Percentiles rank a stretch among this genome's conserved stretches.
phyloP scores from a whole-genome alignment of 92 coral and sea anemone genomes.

The Metridium senile region DNA sequence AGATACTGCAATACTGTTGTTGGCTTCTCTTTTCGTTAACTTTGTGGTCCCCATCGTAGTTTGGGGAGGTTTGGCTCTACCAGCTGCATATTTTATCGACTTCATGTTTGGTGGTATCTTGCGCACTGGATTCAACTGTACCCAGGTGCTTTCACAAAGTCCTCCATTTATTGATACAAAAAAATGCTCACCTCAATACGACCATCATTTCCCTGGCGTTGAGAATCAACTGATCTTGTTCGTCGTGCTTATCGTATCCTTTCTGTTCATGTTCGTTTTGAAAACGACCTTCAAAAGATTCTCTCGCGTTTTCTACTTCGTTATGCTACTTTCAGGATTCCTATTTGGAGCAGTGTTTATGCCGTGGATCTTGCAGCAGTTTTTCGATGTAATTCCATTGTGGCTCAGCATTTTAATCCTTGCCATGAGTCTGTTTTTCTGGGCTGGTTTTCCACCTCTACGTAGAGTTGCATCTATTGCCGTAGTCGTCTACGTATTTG shows the following conservation, averaged over 20 bases:
- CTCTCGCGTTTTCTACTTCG: constrained; percentile 18
- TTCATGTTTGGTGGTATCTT: constrained; percentile 60
- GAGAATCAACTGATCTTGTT: constrained; percentile 43
- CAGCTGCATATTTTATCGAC: constrained; percentile 75
- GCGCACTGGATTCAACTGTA: constrained; percentile 70
- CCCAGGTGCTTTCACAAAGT: not conserved
- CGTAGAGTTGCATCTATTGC: no score
- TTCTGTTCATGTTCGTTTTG: constrained; percentile 18
- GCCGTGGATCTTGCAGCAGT: constrained; percentile 84
- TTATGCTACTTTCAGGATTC: constrained; percentile 50
- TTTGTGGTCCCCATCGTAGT: constrained; percentile 59
- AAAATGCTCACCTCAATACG: constrained; percentile 27
- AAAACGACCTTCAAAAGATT: constrained; percentile 12
- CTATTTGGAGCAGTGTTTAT: constrained; percentile 47
- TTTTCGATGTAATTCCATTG: constrained; percentile 50
- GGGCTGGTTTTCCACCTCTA: constrained; percentile 90
- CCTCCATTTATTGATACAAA: constrained; percentile 10
- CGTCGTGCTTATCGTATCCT: constrained; percentile 36
- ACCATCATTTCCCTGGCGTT: constrained; percentile 41
- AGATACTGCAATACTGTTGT: constrained; percentile 36
- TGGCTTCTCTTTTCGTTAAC: constrained; percentile 61
- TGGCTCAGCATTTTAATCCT: constrained; percentile 62
- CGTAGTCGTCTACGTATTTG: constrained; percentile 66
- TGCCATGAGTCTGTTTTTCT: constrained; percentile 67
- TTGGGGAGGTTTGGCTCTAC: constrained; percentile 68